phyloP scores from a whole-genome alignment of 2,888 invertebrate species.

The Toxonevra muliebris region DNA sequence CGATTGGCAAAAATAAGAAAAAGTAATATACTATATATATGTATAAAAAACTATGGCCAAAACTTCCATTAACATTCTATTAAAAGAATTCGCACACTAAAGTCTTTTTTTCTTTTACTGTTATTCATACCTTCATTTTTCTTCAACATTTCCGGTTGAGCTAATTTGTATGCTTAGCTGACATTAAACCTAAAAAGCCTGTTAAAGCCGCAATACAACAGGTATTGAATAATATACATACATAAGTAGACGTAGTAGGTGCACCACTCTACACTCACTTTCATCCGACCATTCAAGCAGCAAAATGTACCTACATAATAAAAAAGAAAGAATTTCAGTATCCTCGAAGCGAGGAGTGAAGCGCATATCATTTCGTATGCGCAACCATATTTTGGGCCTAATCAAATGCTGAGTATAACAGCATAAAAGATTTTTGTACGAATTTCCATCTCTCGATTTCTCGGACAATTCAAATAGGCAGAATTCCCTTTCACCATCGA shows the following conservation, averaged over 20 bases:
- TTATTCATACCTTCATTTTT: background rate
- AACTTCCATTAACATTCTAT: background rate
- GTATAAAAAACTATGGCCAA: background rate
- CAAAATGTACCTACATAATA: background rate
- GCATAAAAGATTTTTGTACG: slow-evolving; percentile 50
- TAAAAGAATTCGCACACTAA: background rate
- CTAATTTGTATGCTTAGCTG: slow-evolving; percentile 40
- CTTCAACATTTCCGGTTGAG: slow-evolving; percentile 25
- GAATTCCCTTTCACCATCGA: background rate
- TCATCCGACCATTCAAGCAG: background rate
- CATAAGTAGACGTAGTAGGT: background rate
- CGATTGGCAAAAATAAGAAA: background rate
- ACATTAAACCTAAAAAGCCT: slow-evolving; percentile 13
- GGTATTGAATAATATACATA: slow-evolving; percentile 22
- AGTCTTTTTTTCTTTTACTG: background rate
- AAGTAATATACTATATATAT: background rate
- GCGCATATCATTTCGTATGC: slow-evolving; percentile 13
- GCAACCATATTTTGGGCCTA: slow-evolving; percentile 11
- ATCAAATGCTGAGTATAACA: slow-evolving; percentile 50
- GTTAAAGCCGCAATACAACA: slow-evolving; percentile 16
- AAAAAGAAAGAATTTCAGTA: too few relatives aligned
- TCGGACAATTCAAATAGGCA: background rate
- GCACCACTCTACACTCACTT: background rate
- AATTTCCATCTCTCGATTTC: background rate
- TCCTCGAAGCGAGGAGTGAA: background rate